Conservation (phyloP, 2,797 vertebrate genomes). For the Sylvia borin region DNA sequence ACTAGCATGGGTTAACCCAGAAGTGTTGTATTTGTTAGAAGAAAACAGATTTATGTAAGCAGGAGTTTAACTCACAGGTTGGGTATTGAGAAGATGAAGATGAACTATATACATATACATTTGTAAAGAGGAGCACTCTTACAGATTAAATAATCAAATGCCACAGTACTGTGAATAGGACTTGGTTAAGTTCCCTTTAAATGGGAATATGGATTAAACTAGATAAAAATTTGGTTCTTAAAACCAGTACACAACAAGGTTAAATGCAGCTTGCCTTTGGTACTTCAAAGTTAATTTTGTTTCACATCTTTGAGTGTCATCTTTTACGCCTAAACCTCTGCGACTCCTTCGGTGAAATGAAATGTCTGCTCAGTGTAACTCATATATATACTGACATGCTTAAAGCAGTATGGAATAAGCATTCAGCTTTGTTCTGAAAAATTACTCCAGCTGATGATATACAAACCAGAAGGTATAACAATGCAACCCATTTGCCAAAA, state of each 20-base stretch:
- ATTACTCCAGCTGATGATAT: not conserved
- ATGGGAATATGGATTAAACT: not conserved
- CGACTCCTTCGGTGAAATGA: not conserved
- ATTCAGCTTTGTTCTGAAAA: constrained; percentile 9
- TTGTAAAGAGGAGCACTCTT: not conserved
- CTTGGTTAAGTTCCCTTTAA: not conserved
- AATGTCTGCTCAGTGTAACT: not conserved
- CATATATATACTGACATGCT: not conserved
- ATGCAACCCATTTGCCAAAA: not conserved
- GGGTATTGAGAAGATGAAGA: not conserved
- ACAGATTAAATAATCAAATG: not conserved
- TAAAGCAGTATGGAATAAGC: not conserved
- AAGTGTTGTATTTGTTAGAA: not conserved
- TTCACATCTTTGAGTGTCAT: not conserved
- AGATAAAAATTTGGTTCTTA: not conserved
- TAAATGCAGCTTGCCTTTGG: not conserved
- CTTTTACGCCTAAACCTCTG: not conserved
- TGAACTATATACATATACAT: not conserved
- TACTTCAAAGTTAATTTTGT: not conserved
- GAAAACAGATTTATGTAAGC: not conserved
- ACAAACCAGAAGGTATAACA: constrained; percentile 32
- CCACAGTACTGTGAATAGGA: not conserved
- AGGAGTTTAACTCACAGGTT: not conserved
- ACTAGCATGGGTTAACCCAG: not conserved
- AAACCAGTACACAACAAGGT: not conserved